phyloP scores from a whole-genome alignment of 2,888 invertebrate genomes.

The Ceratothoa steindachneri region DNA sequence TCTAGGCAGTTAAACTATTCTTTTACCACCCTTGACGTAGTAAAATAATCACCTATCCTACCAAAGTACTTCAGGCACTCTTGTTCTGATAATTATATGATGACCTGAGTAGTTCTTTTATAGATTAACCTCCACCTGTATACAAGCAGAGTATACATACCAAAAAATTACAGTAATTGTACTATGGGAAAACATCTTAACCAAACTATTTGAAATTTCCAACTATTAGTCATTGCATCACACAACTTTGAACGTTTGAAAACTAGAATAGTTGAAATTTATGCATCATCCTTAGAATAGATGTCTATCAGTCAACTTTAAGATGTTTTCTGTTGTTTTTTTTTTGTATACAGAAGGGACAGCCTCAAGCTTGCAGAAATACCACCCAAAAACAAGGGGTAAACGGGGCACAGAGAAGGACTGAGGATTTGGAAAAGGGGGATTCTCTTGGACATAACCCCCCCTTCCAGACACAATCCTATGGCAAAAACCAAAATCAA shows the following conservation, averaged over 20 bases:
- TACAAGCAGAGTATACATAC: not conserved
- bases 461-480: no score
- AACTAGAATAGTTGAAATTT: not conserved
- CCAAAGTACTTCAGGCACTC: not conserved
- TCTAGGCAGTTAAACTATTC: not conserved
- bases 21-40: not conserved
- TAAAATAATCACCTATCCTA: not conserved
- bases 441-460: no score
- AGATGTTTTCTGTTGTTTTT: not conserved
- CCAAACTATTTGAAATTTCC: not conserved
- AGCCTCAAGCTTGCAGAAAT: not conserved
- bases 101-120: not conserved
- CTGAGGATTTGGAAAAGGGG: no score
- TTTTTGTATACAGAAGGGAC: not conserved
- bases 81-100: not conserved
- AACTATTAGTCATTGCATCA: not conserved
- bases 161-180: not conserved
- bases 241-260: not conserved
- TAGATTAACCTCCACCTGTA: not conserved
- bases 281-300: not conserved
- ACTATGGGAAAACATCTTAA: not conserved
- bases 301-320: no score
- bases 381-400: not conserved
- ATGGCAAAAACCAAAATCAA: no score
- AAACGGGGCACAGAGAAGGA: no score